phyloP scores from a whole-genome alignment of 2,888 invertebrate species.

The Cephalotes varians region DNA sequence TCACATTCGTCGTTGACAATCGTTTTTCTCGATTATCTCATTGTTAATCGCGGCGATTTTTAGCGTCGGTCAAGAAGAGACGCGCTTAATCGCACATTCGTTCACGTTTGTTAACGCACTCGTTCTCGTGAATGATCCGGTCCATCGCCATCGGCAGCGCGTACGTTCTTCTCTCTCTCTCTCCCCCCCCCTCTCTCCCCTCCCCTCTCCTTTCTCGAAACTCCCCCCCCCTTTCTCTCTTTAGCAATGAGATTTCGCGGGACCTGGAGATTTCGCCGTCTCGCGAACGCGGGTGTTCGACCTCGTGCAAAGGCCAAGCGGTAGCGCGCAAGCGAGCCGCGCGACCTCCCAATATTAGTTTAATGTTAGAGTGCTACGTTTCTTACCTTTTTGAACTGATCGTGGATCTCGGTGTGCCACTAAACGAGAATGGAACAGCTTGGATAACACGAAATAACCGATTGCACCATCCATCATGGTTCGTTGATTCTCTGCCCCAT shows the following conservation, averaged over 20 bases:
- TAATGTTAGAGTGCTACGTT: not conserved
- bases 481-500: not conserved
- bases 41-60: not conserved
- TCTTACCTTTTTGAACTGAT: not conserved
- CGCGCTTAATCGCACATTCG: not conserved
- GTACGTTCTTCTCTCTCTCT: not conserved
- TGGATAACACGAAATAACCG: not conserved
- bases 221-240: not conserved
- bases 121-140: not conserved
- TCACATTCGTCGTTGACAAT: not conserved
- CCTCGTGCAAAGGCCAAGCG: conserved; percentile 65
- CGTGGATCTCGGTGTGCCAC: not conserved
- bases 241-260: conserved; percentile 75
- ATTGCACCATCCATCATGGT: conserved; percentile 13
- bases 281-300: conserved; percentile 73
- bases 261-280: conserved; percentile 76
- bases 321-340: conserved; percentile 5
- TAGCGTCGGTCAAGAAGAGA: not conserved
- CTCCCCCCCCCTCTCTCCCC: not conserved
- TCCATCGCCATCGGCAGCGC: conserved; percentile 2
- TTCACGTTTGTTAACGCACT: not conserved
- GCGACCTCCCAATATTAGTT: not conserved
- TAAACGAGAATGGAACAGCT: not conserved
- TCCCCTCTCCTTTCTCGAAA: too few relatives aligned
- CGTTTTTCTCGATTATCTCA: not conserved